Evolutionary conservation across 2,113 vertebrate genomes (phyloP).

Genomic region (Theristicus caerulescens): DNA sequence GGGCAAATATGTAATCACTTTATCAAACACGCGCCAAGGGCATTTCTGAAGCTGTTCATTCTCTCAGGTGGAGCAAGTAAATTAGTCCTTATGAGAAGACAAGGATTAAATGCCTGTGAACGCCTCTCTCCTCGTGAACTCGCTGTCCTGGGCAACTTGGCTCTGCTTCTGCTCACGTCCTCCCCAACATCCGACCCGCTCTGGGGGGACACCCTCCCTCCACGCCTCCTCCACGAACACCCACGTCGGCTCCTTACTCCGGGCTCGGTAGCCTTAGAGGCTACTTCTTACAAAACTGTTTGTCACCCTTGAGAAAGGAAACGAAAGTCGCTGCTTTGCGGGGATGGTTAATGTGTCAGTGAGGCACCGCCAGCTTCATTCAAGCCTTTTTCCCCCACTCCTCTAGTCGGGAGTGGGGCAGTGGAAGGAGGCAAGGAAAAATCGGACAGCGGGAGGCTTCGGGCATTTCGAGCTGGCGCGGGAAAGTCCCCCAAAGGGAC

Average conservation of each 20-base stretch:
- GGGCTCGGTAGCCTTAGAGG: background rate
- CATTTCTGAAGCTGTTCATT: background rate
- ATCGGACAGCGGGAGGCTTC: background rate
- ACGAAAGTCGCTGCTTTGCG: background rate
- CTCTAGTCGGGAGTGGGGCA: rapidly evolving
- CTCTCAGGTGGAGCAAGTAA: background rate
- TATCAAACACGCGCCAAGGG: constrained; percentile 1
- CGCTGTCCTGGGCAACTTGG: background rate
- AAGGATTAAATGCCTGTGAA: background rate
- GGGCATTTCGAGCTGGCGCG: background rate
- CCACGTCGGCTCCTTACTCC: background rate
- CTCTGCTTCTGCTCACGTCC: background rate
- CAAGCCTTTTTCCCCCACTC: background rate
- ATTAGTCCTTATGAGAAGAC: background rate
- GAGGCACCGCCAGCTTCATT: background rate
- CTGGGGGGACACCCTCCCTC: background rate
- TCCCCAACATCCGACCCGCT: background rate
- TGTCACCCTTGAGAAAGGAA: background rate
- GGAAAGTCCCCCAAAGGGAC: background rate
- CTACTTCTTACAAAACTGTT: background rate
- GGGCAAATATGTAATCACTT: background rate
- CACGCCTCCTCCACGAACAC: background rate
- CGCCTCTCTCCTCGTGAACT: background rate
- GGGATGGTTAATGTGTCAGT: background rate
- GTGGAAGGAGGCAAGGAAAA: background rate